Base-by-base conservation (phyloP, 2,113 vertebrate genomes). In the Bettongia penicillata region DNA sequence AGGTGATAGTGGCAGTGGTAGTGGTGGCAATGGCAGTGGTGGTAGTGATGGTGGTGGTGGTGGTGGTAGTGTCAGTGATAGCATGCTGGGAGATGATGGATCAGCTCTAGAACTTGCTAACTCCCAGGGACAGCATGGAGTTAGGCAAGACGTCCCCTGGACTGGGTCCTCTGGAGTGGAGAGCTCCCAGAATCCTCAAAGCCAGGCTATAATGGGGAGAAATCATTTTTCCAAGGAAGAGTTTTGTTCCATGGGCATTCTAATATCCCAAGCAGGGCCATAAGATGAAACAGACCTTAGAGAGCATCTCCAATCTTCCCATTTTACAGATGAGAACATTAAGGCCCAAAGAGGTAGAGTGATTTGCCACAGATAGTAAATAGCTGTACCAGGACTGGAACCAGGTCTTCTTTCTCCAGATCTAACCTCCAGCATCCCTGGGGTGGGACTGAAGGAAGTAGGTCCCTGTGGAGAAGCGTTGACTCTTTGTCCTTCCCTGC, bases 351-450 rank as follows among this genome's bases (percentile, higher is more conserved):
- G 31, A 48, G 12, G 37, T 2, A 31, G 25, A 91, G 24, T 10
- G 7, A 8, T 31, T 22, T 43, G 77, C 68, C 93, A 96, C 91
- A 55, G 51, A 48, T 37, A 53, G 48, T 10, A 7, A 16, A 8
- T 57, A 2, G 89, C 90, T 10, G 11, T 25, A 90, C 52, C 90
- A 26, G 6, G 23, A 93, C 19, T 12, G 84, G 57, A 68, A 0
- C 94, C 84, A 53, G 12, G 77, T 14, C 31, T 5, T 89, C 94
- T 55, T 91, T 47, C 16, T 2, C 91, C 51, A 95, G 90, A 94
- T n/a, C 48, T 68, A 47, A n/a, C 31, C 16, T 53, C 61, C 31
- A 3, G 12, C 9, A 77, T 3, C 61, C 84, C 1, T 1, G 0
- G 53, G 90, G n/a, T 10, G 19, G 11, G 49, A 37, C 10, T 10